Base-by-base conservation (phyloP, 23 tunicate genomes). In the Diplosoma virens region DNA sequence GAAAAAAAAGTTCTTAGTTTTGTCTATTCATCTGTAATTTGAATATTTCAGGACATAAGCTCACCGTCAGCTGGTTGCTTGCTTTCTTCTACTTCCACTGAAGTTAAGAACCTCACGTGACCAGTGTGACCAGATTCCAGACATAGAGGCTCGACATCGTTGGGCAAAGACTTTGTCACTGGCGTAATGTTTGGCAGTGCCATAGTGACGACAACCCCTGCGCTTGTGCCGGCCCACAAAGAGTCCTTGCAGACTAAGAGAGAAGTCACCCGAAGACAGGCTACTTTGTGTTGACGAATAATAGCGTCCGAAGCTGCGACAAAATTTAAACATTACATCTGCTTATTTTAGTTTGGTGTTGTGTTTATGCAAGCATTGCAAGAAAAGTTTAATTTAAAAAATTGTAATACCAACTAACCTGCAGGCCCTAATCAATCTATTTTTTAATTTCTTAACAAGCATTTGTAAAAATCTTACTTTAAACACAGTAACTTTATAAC, bases 201-300 rank as follows among this genome's bases (percentile, higher is more conserved):
- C 67, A 92, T 3, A 54, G 87, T 92, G 64, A 92, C 70, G 46
- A 92, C 93, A 3, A 92, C 97, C 3, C 97, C 97, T 21, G 92
- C 97, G 58, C 92, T 85, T 1, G 97, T 92, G 26, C 97, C 97
- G 59, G 81, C 86, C 97, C 97, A 92, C 60, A 92, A 69, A 30
- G 75, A 71, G 47, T 85, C 87, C 11, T 85, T 92, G 72, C 87
- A 85, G n/a, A 92, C 93, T 7, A 92, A 76, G 1, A 92, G 70
- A 9, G 97, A 83, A 21, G 97, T 92, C 66, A 92, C 87, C 1
- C 97, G 92, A 0, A 92, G 84, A 60, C 97, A 92, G 25, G 97
- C 97, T 2, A 90, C 86, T 65, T 92, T 92, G 82, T 92, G 97
- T 53, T 92, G 97, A 34, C 97, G 82, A 31, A 92, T 92, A 70